Evolutionary conservation across 2,113 vertebrate genomes (phyloP).

Genomic region (Anguilla japonica): DNA sequence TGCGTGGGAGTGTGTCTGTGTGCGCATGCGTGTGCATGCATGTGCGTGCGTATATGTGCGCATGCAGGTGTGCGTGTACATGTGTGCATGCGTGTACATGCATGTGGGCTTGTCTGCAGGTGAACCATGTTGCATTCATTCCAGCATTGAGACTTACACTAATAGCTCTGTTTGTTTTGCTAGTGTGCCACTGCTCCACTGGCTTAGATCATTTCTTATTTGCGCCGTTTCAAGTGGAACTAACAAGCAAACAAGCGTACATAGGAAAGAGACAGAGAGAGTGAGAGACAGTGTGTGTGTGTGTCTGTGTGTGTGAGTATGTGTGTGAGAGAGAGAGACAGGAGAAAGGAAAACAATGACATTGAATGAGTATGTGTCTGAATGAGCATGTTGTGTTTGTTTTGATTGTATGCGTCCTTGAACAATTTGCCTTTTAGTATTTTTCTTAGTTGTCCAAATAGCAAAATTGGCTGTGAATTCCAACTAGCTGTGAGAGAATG

Average conservation of each 20-base stretch:
- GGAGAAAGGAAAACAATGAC: background rate
- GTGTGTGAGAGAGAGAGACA: slow-evolving; percentile 3
- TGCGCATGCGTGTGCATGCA: background rate
- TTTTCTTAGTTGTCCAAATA: background rate
- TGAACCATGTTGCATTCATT: background rate
- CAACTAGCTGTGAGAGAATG: background rate
- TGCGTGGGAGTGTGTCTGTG: background rate
- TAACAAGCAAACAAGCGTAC: slow-evolving; percentile 69
- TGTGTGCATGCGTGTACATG: background rate
- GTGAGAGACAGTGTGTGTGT: slow-evolving; percentile 36
- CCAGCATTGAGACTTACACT: background rate
- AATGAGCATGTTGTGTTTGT: no score
- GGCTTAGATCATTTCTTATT: slow-evolving; percentile 72
- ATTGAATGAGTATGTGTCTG: no score
- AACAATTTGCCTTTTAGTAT: background rate
- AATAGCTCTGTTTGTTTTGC: slow-evolving; percentile 13
- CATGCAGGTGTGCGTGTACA: background rate
- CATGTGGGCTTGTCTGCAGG: background rate
- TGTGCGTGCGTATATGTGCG: background rate
- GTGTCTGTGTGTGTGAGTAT: slow-evolving; percentile 16
- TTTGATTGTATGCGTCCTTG: background rate
- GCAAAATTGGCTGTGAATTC: background rate
- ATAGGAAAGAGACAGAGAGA: slow-evolving; percentile 41
- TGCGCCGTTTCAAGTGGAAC: slow-evolving; percentile 71
- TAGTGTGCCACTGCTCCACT: slow-evolving; percentile 52